Evolutionary conservation across 2,113 vertebrate genomes (phyloP), one percentile per base, ranked within the genome.

Genomic region (Micronisus gabar): DNA sequence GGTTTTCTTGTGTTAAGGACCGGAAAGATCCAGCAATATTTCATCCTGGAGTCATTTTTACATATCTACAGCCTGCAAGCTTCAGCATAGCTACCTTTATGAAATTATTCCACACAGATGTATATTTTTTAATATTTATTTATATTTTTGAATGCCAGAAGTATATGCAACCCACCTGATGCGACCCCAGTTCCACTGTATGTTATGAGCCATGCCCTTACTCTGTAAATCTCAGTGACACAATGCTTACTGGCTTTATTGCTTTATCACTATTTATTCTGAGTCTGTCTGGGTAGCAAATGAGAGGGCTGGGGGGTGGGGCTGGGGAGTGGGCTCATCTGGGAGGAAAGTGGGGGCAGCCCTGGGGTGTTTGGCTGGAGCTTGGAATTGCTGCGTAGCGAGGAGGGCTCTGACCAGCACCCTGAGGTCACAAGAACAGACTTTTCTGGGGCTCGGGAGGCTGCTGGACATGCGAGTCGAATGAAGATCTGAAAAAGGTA

Each of bases 21-120:
- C 22, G 17, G 11, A 8, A 13, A 50, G 3, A 22, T 9, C 32
- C 50, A 58, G 79, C 36, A 41, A 20, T 5, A 3, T 18, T 38
- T 30, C 29, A 50, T 1, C 80, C 71, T 19, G 11, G 2, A 10
- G 38, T 0, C 18, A 0, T 0, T 1, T 3, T 16, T 38, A 7
- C 11, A 25, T 11, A 3, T 32, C 45, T 55, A 0, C 4, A 9
- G 13, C 1, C 50, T 63, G 36, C 21, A 53, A 14, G 11, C 9
- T 6, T 29, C 53, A 36, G n/a, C 53, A 4, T 2, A 17, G 30
- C 58, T 81, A n/a, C 34, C 34, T 88, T 43, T 10, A 13, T 26
- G 21, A 13, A 4, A 8, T 23, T 17, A 10, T 34, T 21, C 43
- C 15, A 40, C n/a, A 20, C 11, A 40, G 74, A 30, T 63, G 3